Conservation (phyloP, 2,888 invertebrate genomes). For the Charanyca ferruginea region DNA sequence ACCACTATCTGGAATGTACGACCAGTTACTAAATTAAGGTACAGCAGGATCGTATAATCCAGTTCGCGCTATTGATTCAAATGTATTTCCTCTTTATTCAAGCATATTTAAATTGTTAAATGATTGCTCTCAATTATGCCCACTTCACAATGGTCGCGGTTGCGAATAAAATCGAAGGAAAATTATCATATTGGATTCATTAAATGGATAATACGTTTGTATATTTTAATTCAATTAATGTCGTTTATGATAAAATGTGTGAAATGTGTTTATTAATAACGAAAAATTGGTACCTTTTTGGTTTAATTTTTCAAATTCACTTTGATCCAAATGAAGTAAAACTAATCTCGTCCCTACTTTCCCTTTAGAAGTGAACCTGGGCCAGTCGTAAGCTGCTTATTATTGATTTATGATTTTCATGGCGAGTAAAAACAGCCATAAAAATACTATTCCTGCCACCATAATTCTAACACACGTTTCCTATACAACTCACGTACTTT, state of each 20-base stretch:
- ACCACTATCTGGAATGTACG: no score
- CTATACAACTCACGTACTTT: conserved; percentile 35
- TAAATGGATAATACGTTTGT: neutral
- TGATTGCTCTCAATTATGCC: conserved; percentile 10
- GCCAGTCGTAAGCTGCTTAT: neutral
- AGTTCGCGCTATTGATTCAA: neutral
- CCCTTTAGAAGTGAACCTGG: neutral
- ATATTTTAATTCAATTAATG: neutral
- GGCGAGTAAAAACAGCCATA: neutral
- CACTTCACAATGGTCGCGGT: conserved; percentile 10
- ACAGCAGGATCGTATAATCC: neutral
- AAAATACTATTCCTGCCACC: conserved; percentile 5
- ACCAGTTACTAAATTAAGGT: no score
- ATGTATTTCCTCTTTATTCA: conserved; percentile 6
- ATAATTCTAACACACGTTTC: conserved; percentile 4
- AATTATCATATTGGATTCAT: conserved; percentile 15
- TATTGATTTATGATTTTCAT: neutral
- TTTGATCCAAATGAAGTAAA: no score
- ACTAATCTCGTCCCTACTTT: neutral
- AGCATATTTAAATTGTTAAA: conserved; percentile 16
- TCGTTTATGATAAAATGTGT: neutral
- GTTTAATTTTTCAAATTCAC: no score
- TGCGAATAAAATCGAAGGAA: conserved; percentile 22
- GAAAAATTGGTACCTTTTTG: no score
- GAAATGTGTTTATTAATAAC: no score